A percentile compares a stretch with the other conserved stretches of the same genome.
These are phyloP conservation scores for Cheilosia vulpina DNA, from an alignment of 2,888 invertebrate species.

Conservation along the genomic window DNA sequence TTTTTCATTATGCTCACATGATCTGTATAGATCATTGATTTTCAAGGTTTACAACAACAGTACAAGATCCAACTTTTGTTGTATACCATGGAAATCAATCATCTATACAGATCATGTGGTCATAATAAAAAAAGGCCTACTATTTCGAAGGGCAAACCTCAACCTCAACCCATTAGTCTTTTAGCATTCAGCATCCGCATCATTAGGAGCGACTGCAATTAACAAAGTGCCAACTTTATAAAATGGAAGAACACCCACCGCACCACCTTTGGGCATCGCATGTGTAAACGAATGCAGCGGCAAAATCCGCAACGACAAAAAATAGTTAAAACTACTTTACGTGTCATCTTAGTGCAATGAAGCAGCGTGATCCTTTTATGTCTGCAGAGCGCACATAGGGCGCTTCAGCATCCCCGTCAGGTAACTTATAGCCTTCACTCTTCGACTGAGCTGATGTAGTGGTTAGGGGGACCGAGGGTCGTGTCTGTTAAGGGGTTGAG, in stretches of 20 bases:
- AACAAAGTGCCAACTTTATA: conserved; percentile 17
- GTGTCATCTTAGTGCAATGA: conserved; percentile 68
- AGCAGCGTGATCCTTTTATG: conserved; percentile 60
- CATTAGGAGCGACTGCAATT: conserved; percentile 14
- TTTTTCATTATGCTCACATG: too few relatives aligned
- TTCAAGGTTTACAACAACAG: too few relatives aligned
- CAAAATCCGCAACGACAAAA: conserved; percentile 6
- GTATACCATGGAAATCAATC: too few relatives aligned
- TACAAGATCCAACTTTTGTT: too few relatives aligned
- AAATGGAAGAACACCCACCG: neutral
- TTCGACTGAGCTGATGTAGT: conserved; percentile 34
- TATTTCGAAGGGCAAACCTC: neutral
- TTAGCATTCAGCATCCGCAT: neutral
- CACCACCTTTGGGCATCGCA: neutral
- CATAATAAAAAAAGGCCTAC: too few relatives aligned
- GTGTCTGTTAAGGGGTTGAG: neutral
- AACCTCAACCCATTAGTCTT: neutral
- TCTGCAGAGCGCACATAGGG: conserved; percentile 49
- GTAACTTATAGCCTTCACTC: conserved; percentile 51
- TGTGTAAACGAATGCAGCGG: conserved; percentile 21
- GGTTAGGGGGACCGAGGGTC: neutral
- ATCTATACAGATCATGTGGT: too few relatives aligned
- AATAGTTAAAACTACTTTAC: conserved; percentile 38
- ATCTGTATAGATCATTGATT: too few relatives aligned
- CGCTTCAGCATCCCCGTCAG: conserved; percentile 23